Evolutionary conservation across 2,113 vertebrate species (phyloP), one percentile per base, ranked within the genome.

Genomic region (Hydrolagus affinis): DNA sequence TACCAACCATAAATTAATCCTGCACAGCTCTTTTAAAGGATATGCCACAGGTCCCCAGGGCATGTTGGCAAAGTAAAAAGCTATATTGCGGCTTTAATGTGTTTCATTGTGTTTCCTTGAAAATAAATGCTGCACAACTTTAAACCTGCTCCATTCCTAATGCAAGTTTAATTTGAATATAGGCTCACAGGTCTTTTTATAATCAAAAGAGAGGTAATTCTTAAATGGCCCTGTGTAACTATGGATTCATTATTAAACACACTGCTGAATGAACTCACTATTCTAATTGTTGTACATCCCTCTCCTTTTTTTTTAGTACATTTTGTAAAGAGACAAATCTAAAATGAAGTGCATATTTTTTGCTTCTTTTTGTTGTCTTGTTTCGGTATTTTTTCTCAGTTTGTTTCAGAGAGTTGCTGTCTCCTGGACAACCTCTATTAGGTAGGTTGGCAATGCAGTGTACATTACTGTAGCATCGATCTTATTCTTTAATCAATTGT

Each of bases 201-300:
- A 83, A 83, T 83, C 62, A 66, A 83, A 32, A 68, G 19, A 14
- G 56, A 25, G 19, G 15, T 64, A 19, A 68, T 32, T 83, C 62
- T 83, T 68, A 83, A 83, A 83, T 6, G n/a, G 76, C 76, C 59
- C 44, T 78, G 28, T 21, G 15, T 68, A 83, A 83, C 62, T 83
- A 83, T 83, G 66, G 66, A 83, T 83, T 83, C 78, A 83, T 83
- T 68, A 83, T 83, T 83, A 83, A 83, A 83, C 60, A 32, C 11
- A 8, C 28, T 62, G 62, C 3, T 64, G 78, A 66, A 66, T 32
- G 60, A 66, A 83, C 25, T 30, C n/a, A 32, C 25, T 68, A 8
- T 14, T 17, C 62, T 83, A 68, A 83, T 32, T 64, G 78, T 66
- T 83, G 59, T 15, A 83, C 60, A 32, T 66, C 60, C 64, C 66